These are phyloP conservation scores for Drosophila rubida DNA, from an alignment of 2,888 invertebrate genomes.

Conservation along the genomic window DNA sequence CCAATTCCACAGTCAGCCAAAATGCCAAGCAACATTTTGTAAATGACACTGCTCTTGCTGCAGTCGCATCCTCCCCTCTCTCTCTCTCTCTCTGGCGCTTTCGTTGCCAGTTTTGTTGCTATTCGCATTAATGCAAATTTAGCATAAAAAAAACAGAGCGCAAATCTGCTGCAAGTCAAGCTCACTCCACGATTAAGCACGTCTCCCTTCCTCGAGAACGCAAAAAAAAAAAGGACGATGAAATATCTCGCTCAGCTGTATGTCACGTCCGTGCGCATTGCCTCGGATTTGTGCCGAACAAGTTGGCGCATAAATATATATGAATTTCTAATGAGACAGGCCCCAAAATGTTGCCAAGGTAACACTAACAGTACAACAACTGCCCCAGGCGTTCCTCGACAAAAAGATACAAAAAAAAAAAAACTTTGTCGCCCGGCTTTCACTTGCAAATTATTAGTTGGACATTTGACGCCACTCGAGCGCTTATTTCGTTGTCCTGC, in stretches of 20 bases:
- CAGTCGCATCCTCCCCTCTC: background rate
- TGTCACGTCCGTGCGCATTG: conserved; percentile 58
- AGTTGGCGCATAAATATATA: conserved; percentile 69
- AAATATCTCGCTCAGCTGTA: conserved; percentile 27
- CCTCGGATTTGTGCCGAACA: conserved; percentile 51
- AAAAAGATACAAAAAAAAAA: background rate
- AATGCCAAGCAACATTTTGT: conserved; percentile 52
- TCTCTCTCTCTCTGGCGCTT: background rate
- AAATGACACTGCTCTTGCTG: conserved; percentile 47
- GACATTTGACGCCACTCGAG: conserved; percentile 61
- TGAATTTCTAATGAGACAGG: conserved; percentile 65
- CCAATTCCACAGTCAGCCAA: conserved; percentile 25
- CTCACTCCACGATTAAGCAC: conserved; percentile 38
- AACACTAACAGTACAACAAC: background rate
- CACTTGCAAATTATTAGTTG: conserved; percentile 70
- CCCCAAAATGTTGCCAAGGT: conserved; percentile 34
- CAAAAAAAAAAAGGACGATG: background rate
- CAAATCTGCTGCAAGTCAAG: conserved; percentile 30
- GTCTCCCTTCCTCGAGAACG: conserved; percentile 8
- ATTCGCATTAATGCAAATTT: conserved; percentile 58
- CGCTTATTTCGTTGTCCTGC: conserved; percentile 31
- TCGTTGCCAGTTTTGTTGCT: background rate
- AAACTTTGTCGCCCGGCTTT: conserved; percentile 44
- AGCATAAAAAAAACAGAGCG: conserved; percentile 39
- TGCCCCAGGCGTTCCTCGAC: background rate